Evolutionary conservation across 1,140 invertebrate genomes (phyloP).

Genomic region (Tribolium madens): DNA sequence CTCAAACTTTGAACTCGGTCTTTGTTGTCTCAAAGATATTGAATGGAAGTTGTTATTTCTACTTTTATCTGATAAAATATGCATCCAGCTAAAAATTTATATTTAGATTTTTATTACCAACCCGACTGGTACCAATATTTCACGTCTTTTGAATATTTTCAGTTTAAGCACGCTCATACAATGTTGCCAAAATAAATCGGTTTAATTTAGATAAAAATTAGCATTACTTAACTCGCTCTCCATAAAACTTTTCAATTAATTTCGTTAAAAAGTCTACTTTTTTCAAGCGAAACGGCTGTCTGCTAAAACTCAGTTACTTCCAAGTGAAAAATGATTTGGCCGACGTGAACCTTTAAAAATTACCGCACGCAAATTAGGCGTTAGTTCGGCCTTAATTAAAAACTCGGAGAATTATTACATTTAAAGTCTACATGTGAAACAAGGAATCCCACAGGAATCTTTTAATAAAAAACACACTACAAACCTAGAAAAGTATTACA

Average conservation of each 20-base stretch:
- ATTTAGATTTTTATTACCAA: no score
- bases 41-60: no score
- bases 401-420: slow-evolving; percentile 17
- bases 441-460: background rate
- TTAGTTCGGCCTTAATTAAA: slow-evolving; percentile 33
- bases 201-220: background rate
- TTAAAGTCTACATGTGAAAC: slow-evolving; percentile 5
- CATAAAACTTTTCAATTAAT: background rate
- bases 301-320: background rate
- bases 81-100: no score
- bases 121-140: no score
- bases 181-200: background rate
- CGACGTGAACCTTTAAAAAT: background rate
- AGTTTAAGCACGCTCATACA: background rate
- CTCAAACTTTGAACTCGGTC: no score
- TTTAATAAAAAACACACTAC: background rate
- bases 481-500: slow-evolving; percentile 6
- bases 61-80: no score
- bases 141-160: background rate
- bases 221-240: background rate
- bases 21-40: no score
- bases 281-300: background rate
- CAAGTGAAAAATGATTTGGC: slow-evolving; percentile 20
- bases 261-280: background rate
- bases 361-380: slow-evolving; percentile 28